phyloP scores from a whole-genome alignment of 2,797 vertebrate genomes.

The Odontamblyopus lacepedii region DNA sequence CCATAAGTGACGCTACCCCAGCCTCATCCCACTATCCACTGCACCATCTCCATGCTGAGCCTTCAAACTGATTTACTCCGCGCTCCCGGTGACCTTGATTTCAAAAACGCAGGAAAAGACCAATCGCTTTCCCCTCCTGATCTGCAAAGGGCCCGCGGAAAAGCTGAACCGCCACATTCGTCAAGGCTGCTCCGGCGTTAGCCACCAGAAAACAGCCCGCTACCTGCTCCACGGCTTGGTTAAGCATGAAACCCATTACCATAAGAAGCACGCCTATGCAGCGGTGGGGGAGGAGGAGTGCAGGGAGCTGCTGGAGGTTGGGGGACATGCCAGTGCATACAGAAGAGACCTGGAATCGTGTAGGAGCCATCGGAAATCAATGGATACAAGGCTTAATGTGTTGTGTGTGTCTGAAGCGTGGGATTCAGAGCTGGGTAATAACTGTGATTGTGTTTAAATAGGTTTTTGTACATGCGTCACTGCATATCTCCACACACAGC shows the following conservation, averaged over 20 bases:
- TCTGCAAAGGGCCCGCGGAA: slow-evolving; percentile 32
- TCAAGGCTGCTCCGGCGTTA: slow-evolving; percentile 22
- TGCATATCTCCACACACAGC: not conserved
- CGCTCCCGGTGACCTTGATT: slow-evolving; percentile 44
- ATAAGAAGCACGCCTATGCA: slow-evolving; percentile 44
- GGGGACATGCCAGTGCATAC: slow-evolving; percentile 30
- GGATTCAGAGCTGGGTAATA: slow-evolving; percentile 16
- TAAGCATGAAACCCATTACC: slow-evolving; percentile 54
- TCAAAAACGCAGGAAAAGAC: slow-evolving; percentile 37
- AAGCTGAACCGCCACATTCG: slow-evolving; percentile 36
- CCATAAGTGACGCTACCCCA: not conserved
- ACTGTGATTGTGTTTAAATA: not conserved
- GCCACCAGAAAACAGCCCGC: slow-evolving; percentile 22
- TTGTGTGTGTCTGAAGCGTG: slow-evolving; percentile 23
- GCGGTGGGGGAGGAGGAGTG: slow-evolving; percentile 12
- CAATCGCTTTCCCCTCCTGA: slow-evolving; percentile 41
- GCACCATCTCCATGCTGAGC: not conserved
- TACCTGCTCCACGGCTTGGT: slow-evolving; percentile 31
- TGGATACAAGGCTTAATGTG: slow-evolving; percentile 20
- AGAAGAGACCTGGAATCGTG: slow-evolving; percentile 21
- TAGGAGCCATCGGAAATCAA: slow-evolving; percentile 24
- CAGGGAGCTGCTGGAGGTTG: not conserved
- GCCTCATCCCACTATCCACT: slow-evolving; percentile 5
- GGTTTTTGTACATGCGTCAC: not conserved
- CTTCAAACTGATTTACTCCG: slow-evolving; percentile 32